Conservation (phyloP, 2,888 invertebrate species). For the Mamestra brassicae region DNA sequence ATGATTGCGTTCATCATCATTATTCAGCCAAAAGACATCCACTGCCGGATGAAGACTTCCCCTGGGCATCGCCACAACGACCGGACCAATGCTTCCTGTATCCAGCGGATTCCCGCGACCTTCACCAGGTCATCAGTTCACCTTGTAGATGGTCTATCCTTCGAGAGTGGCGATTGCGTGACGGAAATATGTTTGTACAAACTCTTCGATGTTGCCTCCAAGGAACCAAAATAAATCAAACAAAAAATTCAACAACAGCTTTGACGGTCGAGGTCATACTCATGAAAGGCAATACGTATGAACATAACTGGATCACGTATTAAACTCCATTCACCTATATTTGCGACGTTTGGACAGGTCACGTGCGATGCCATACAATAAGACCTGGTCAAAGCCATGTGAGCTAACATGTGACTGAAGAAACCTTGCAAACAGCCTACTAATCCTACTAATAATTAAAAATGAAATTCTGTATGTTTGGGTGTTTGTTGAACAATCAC, state of each 20-base stretch:
- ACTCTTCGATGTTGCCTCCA: too few relatives aligned
- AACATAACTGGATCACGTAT: conserved; percentile 54
- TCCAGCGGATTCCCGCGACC: too few relatives aligned
- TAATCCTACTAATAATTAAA: conserved; percentile 10
- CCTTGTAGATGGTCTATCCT: not conserved
- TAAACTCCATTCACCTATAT: conserved; percentile 38
- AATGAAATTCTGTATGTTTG: not conserved
- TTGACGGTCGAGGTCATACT: conserved; percentile 20
- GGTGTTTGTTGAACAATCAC: not conserved
- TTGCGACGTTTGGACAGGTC: conserved; percentile 28
- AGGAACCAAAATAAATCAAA: not conserved
- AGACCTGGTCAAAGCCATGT: conserved; percentile 36
- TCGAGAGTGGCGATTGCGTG: not conserved
- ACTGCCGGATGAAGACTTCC: not conserved
- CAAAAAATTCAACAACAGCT: not conserved
- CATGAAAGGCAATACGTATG: conserved; percentile 13
- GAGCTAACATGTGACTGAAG: conserved; percentile 64
- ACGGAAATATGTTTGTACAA: not conserved
- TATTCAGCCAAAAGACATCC: not conserved
- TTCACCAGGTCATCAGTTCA: not conserved
- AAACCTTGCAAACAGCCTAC: conserved; percentile 54
- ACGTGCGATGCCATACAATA: conserved; percentile 69
- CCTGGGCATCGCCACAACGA: not conserved
- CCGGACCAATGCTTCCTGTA: not conserved
- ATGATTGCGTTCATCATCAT: not conserved